A percentile compares a stretch with the other conserved stretches of the same genome.
These are phyloP conservation scores for Gastracanthus pulcherrimus DNA, from an alignment of 2,888 invertebrate genomes.

Conservation along the genomic window DNA sequence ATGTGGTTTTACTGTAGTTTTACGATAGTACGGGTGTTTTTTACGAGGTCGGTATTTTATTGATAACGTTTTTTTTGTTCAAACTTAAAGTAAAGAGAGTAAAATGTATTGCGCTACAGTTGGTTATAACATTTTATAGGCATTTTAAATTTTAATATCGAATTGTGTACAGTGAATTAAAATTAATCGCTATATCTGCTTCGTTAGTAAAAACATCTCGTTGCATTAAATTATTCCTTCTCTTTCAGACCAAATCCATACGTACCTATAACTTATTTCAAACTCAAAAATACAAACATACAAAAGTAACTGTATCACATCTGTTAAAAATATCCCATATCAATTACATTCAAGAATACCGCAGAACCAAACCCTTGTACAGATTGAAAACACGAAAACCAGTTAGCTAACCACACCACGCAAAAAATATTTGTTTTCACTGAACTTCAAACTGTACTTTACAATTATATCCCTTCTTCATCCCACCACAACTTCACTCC, in stretches of 20 bases:
- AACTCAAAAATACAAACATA: not conserved
- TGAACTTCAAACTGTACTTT: no score
- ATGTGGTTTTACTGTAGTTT: not conserved
- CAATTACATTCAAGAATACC: not conserved
- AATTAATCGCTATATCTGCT: not conserved
- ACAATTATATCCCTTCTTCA: no score
- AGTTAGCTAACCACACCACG: not conserved
- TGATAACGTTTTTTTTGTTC: no score
- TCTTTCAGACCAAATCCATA: not conserved
- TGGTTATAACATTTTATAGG: no score
- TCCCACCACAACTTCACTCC: no score
- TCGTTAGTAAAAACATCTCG: not conserved
- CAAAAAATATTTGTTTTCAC: not conserved
- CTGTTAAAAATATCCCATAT: not conserved
- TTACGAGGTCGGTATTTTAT: not conserved
- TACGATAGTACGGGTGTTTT: no score
- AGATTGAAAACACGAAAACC: not conserved
- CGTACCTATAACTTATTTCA: not conserved
- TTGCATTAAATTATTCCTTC: not conserved
- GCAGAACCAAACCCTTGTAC: no score
- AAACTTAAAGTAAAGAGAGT: no score
- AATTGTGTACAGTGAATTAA: not conserved
- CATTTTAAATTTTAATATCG: no score
- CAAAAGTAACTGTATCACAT: not conserved
- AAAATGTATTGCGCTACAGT: no score